Evolutionary conservation across 2,113 vertebrate genomes (phyloP).

Genomic region (Syngnathus floridae): DNA sequence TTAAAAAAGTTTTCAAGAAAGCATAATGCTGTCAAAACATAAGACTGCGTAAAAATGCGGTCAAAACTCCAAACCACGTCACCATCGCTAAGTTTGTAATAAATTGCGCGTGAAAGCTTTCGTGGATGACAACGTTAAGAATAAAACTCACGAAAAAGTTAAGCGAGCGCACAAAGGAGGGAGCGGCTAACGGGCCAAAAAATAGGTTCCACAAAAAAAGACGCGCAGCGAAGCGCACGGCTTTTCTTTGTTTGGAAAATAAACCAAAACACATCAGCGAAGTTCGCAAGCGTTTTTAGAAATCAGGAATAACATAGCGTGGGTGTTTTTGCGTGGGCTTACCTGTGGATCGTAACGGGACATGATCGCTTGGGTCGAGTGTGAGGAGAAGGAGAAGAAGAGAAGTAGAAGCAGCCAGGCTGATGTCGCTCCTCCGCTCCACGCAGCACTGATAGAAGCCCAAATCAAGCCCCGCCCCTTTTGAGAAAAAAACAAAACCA

Average conservation of each 20-base stretch:
- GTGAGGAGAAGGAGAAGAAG: slow-evolving; percentile 33
- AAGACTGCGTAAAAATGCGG: not conserved
- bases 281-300: not conserved
- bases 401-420: slow-evolving; percentile 38
- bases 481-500: not conserved
- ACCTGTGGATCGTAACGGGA: slow-evolving; percentile 54
- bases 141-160: not conserved
- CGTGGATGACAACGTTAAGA: not conserved
- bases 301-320: no score
- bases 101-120: not conserved
- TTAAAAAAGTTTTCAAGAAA: not conserved
- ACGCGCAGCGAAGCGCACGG: not conserved
- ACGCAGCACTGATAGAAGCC: slow-evolving; percentile 59
- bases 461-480: slow-evolving; percentile 78
- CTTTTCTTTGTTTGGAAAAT: not conserved
- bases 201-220: not conserved
- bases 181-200: slow-evolving; percentile 30
- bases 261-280: not conserved
- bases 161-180: slow-evolving; percentile 28
- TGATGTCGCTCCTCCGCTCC: slow-evolving; percentile 46
- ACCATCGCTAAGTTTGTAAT: not conserved
- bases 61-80: not conserved
- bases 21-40: not conserved
- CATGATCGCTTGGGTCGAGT: slow-evolving; percentile 47
- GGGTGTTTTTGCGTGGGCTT: slow-evolving; percentile 20